These are phyloP conservation scores for Cheilosia pagana DNA, from an alignment of 2,888 invertebrate genomes.

Conservation along the genomic window DNA sequence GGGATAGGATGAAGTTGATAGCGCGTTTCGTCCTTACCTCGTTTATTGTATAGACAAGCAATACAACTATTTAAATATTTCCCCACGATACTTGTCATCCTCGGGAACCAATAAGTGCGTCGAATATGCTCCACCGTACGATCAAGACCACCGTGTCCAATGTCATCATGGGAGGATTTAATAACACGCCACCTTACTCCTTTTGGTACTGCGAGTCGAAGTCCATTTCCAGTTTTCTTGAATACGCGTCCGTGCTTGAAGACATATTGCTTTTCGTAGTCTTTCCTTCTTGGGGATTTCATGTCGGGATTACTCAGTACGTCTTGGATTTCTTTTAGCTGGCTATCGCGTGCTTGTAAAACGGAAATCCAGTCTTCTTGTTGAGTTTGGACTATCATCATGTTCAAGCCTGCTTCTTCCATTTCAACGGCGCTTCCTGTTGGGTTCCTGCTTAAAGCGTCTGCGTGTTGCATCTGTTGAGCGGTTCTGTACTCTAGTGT, in stretches of 20 bases:
- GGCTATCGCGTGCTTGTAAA: too few relatives aligned
- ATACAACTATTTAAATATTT: neutral
- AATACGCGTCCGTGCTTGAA: neutral
- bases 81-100: neutral
- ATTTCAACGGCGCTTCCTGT: too few relatives aligned
- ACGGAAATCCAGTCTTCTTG: too few relatives aligned
- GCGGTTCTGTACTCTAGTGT: too few relatives aligned
- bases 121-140: neutral
- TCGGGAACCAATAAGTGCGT: neutral
- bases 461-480: constrained; percentile 29
- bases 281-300: neutral
- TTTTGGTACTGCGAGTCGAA: neutral
- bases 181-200: neutral
- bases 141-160: constrained; percentile 4
- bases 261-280: neutral
- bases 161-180: constrained; percentile 13
- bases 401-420: constrained; percentile 3
- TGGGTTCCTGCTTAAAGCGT: constrained; percentile 71
- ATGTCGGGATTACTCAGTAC: neutral
- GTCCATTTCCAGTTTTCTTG: neutral
- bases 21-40: neutral
- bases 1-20: too few relatives aligned
- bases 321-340: too few relatives aligned
- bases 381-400: neutral
- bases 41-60: neutral